Conservation (phyloP, 2,888 invertebrate species). For the Chrysotoxum bicinctum region DNA sequence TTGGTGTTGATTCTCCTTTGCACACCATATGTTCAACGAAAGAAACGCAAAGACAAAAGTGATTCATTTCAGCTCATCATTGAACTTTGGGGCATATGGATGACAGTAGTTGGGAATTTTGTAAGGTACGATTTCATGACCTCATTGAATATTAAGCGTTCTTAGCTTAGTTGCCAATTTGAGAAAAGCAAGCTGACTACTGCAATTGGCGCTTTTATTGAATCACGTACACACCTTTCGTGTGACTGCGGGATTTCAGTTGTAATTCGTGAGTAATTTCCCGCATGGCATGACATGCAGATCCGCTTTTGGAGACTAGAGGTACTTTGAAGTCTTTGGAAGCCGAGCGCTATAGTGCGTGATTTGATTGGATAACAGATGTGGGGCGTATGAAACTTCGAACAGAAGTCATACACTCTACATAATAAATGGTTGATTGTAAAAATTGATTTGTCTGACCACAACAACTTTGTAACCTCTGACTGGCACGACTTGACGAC, state of each 20-base stretch:
- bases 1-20: neutral
- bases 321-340: constrained; percentile 15
- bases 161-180: constrained; percentile 31
- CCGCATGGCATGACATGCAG: constrained; percentile 49
- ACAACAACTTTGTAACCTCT: too few relatives aligned
- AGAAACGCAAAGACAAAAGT: neutral
- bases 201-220: constrained; percentile 17
- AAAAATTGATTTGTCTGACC: too few relatives aligned
- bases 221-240: constrained; percentile 54
- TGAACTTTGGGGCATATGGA: neutral
- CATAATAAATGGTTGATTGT: too few relatives aligned
- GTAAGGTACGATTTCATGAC: constrained; percentile 37
- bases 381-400: neutral
- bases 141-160: constrained; percentile 32
- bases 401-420: neutral
- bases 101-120: constrained; percentile 24
- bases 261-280: constrained; percentile 64
- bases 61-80: constrained; percentile 37
- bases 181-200: neutral
- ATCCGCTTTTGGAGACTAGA: constrained; percentile 57
- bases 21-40: neutral
- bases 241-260: constrained; percentile 45
- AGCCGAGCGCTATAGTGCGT: constrained; percentile 47
- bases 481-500: constrained; percentile 35
- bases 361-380: constrained; percentile 51